A percentile compares a stretch with the other conserved stretches of the same genome.
Evolutionary conservation across 30 jellyfish, hydroid and myxozoan genomes (phyloP).

Genomic region (Haliclystus octoradiatus): DNA sequence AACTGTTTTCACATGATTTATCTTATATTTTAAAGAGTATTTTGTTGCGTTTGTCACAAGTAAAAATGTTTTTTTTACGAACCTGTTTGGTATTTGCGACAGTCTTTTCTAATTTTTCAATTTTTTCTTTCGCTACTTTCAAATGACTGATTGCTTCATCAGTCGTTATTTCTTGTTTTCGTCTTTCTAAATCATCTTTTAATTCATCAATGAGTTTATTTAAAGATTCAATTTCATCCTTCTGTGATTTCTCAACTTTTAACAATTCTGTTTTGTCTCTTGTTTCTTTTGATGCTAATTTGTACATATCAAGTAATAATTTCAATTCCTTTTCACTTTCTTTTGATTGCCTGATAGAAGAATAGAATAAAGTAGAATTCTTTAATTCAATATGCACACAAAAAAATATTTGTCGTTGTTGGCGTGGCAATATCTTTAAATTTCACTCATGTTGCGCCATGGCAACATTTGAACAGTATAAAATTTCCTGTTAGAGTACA

Average conservation of each 20-base stretch:
- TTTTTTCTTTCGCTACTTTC: constrained; percentile 63
- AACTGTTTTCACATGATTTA: too few species aligned
- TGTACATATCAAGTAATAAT: constrained; percentile 74
- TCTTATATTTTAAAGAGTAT: too few species aligned
- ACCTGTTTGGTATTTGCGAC: constrained; percentile 85
- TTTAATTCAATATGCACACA: too few species aligned
- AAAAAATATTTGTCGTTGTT: too few species aligned
- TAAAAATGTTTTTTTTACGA: not conserved
- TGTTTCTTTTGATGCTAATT: constrained; percentile 80
- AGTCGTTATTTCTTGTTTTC: constrained; percentile 42
- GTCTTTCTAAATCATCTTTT: constrained; percentile 52
- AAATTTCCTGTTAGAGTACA: too few species aligned
- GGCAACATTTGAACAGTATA: too few species aligned
- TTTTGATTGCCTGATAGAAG: constrained; percentile 45
- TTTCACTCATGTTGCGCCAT: too few species aligned
- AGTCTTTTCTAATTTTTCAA: constrained; percentile 57
- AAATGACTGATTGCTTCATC: constrained; percentile 51
- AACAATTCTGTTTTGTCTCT: constrained; percentile 80
- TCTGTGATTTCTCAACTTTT: constrained; percentile 58
- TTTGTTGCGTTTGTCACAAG: too few species aligned
- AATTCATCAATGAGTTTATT: constrained; percentile 41
- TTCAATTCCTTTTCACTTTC: constrained; percentile 89
- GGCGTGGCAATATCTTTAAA: too few species aligned
- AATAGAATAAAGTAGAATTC: too few species aligned
- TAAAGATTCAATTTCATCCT: constrained; percentile 54